Base-by-base conservation (phyloP, 2,888 invertebrate species). In the Pachydiplax longipennis region DNA sequence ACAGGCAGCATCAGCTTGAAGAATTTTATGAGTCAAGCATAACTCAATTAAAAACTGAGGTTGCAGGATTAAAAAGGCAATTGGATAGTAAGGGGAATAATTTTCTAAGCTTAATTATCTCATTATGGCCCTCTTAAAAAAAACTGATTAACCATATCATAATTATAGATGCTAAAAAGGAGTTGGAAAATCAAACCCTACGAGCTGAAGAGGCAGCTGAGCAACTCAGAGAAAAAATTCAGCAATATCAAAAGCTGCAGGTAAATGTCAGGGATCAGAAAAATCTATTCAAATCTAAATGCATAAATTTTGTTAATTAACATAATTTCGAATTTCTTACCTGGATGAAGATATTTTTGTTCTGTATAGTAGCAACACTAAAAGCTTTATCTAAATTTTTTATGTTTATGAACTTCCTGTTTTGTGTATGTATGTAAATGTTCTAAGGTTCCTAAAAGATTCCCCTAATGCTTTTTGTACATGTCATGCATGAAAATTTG, bases 121-220 rank as follows among this genome's bases (percentile, higher is more conserved):
- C 18, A 22, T 73, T 25, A 40, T 81, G 44, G 48, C 80, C 80
- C 10, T 91, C 83, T 80, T 91, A 37, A 80, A 53, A 53, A 2
- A 4, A 37, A 37, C 37, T 37, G 18, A 18, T 18, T 53, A 3
- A 18, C 53, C 18, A 53, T 4, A 18, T 0, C 18, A 18, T 18
- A 53, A 91, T 92, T 92, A 37, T 65, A 93, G 93, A 90, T 90
- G 90, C 92, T 40, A 91, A 92, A 91, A 92, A 91, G 48, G 92
- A 93, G 83, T 80, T 92, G n/a, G 92, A 92, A 90, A 92, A 92
- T 90, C 92, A 92, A 91, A 91, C 90, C 40, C 91, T 73, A 83
- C 92, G 92, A 91, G 91, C 92, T 40, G 92, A 92, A 91, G 92
- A 92, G 61, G 91, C 92, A 18, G 91, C 92, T 73, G 91, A 92